Evolutionary conservation across 1,140 invertebrate species (phyloP), one percentile per base, ranked within the genome.

Genomic region (Heterodera carotae): DNA sequence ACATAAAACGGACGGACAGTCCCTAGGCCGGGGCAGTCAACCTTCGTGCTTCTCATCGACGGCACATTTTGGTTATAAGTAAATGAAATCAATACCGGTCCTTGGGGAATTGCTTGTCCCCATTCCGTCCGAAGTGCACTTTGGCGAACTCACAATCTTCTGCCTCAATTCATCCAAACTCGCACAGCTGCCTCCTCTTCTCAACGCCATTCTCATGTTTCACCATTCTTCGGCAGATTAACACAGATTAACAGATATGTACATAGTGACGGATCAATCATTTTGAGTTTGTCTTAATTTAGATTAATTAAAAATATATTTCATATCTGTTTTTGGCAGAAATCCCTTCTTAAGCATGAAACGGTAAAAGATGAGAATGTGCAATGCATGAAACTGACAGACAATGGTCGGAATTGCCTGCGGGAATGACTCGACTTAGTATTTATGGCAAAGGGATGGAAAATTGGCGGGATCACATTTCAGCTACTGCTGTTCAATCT

Each of bases 401-500:
- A 22, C 15, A 53, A 18, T 53, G 48, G 22, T 15, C 5, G 48
- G 48, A 15, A 53, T 18, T 56, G 12, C 5, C 48, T 22, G 18
- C 12, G 12, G 18, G 22, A 56, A 22, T 22, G 48, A 22, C 22
- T 18, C 15, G 18, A 56, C 48, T 2, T 56, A 29, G 25, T 66
- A 27, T 34, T 27, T 15, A 12, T n/a, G 62, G 25, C 8, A 6
- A 66, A 27, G 29, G n/a, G n/a, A n/a, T n/a, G 62, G 29, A 29
- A 27, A 66, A 34, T 43, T 6, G 39, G 62, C 33, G 25, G 62
- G 62, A 66, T 66, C n/a, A 66, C 22, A 66, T 66, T 66, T 66
- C 62, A 66, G 62, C 62, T 22, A n/a, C 62, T 66, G 62, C 62
- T 34, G 62, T 66, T 34, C 62, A 34, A 12, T 34, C n/a, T 0